These are phyloP conservation scores for Nebria ingens DNA, from an alignment of 1,140 invertebrate species.

Conservation along the genomic window DNA sequence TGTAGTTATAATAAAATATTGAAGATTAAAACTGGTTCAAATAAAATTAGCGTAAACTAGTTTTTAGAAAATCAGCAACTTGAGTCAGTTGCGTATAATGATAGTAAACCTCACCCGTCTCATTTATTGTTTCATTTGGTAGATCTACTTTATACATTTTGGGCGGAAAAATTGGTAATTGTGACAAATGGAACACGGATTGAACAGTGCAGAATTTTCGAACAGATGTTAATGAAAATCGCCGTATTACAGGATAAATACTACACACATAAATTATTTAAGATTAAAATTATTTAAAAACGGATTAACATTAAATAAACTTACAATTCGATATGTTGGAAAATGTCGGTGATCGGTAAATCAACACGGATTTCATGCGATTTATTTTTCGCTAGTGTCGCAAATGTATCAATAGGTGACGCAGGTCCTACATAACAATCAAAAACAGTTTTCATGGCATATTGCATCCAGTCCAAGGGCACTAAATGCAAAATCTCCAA, in stretches of 20 bases:
- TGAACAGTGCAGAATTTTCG: neutral
- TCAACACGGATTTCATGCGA: conserved; percentile 17
- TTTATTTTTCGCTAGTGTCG: conserved; percentile 19
- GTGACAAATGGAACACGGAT: neutral
- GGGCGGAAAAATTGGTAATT: neutral
- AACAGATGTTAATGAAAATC: neutral
- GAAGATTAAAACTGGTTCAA: neutral
- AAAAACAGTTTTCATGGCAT: conserved; percentile 23
- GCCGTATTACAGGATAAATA: neutral
- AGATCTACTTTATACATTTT: neutral
- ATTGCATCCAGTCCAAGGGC: conserved; percentile 27
- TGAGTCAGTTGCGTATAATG: neutral
- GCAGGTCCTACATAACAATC: conserved; percentile 24
- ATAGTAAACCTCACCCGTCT: neutral
- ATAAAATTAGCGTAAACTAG: neutral
- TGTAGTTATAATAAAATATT: neutral
- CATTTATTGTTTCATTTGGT: neutral
- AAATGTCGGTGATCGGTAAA: neutral
- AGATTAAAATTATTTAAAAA: neutral
- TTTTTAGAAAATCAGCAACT: neutral
- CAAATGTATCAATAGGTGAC: conserved; percentile 24
- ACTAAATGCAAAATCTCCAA: conserved; percentile 32
- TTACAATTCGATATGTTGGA: neutral
- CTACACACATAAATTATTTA: neutral
- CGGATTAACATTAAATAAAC: neutral